Evolutionary conservation across 2,113 vertebrate species (phyloP).

Genomic region (Panthera tigris): DNA sequence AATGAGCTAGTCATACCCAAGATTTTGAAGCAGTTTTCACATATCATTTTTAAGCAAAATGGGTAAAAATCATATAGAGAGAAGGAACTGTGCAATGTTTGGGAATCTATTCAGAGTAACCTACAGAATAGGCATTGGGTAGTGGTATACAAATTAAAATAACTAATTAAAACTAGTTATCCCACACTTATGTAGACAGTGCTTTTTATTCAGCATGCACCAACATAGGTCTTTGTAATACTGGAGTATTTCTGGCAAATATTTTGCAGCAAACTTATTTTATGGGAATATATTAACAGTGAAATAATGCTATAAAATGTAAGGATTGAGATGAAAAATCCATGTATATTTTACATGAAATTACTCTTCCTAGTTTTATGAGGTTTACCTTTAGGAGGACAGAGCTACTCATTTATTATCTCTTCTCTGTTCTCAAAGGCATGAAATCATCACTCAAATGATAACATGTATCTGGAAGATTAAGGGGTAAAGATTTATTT

Average conservation of each 20-base stretch:
- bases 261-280: constrained; percentile 30
- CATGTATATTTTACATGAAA: neutral
- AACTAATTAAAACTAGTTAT: neutral
- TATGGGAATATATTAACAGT: neutral
- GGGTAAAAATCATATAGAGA: neutral
- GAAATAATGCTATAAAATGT: constrained; percentile 12
- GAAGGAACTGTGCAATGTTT: neutral
- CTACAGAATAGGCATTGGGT: neutral
- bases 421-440: constrained; percentile 47
- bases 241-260: constrained; percentile 16
- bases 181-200: neutral
- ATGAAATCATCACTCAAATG: constrained; percentile 36
- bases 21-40: neutral
- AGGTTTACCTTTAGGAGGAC: constrained; percentile 40
- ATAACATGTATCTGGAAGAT: constrained; percentile 22
- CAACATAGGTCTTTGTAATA: neutral
- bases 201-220: constrained; percentile 8
- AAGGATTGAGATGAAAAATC: constrained; percentile 27
- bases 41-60: neutral
- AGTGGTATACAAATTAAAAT: neutral
- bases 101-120: neutral
- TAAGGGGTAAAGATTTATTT: constrained; percentile 34
- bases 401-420: constrained; percentile 33
- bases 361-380: constrained; percentile 26
- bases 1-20: neutral